Conservation (phyloP, 1,140 invertebrate species). For the Subanguina moxae region DNA sequence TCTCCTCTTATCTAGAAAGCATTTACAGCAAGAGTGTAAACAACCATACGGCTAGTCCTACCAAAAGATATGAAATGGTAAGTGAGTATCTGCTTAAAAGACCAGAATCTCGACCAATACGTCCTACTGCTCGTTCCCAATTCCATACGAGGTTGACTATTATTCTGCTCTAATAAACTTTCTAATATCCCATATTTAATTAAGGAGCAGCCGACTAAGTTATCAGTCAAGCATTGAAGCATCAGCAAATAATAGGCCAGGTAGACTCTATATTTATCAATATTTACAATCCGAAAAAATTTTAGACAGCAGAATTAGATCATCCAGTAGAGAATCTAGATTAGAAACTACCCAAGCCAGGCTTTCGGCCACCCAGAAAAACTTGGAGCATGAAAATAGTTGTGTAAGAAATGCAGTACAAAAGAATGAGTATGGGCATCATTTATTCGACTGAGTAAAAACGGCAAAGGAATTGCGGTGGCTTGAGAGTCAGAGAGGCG, state of each 20-base stretch:
- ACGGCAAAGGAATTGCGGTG: too few species aligned
- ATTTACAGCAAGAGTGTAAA: neutral
- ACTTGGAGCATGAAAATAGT: neutral
- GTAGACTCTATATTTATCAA: neutral
- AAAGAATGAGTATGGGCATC: neutral
- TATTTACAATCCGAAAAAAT: neutral
- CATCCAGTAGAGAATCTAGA: neutral
- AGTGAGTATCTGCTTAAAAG: neutral
- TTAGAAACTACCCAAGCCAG: neutral
- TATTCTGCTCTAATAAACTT: too few species aligned
- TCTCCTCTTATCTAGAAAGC: neutral
- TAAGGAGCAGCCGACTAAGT: slow-evolving; percentile 2
- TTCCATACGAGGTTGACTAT: slow-evolving; percentile 12
- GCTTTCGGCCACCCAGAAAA: neutral
- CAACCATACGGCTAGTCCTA: neutral
- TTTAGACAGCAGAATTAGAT: neutral
- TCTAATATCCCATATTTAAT: neutral
- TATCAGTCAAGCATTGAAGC: slow-evolving; percentile 12
- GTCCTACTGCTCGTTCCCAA: neutral
- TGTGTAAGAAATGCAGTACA: neutral
- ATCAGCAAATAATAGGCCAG: neutral
- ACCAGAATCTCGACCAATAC: slow-evolving; percentile 10
- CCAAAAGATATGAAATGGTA: neutral
- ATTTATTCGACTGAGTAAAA: neutral
- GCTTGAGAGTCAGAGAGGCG: too few species aligned